Evolutionary conservation across 1,140 invertebrate genomes (phyloP).

Genomic region (Saccostrea echinata): DNA sequence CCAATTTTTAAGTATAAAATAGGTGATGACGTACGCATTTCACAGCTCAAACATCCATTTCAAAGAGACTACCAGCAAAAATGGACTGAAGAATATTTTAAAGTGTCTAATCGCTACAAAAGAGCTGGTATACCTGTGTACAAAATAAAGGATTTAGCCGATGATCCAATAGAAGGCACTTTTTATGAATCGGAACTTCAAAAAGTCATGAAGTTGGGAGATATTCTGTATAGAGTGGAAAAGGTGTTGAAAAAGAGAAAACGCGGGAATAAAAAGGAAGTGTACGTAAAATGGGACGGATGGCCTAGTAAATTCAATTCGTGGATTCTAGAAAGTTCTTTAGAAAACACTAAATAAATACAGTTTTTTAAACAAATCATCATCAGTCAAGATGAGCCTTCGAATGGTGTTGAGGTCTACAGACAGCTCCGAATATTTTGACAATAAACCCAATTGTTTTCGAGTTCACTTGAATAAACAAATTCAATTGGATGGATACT

Average conservation of each 20-base stretch:
- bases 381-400: constrained; percentile 36
- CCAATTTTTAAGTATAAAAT: constrained; percentile 32
- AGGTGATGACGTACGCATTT: constrained; percentile 49
- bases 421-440: constrained; percentile 42
- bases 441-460: constrained; percentile 42
- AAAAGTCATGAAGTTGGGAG: constrained; percentile 38
- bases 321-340: constrained; percentile 44
- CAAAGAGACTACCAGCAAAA: constrained; percentile 55
- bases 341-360: constrained; percentile 17
- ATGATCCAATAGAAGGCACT: constrained; percentile 40
- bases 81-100: constrained; percentile 57
- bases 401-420: constrained; percentile 42
- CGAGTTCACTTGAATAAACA: constrained; percentile 40
- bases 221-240: constrained; percentile 30
- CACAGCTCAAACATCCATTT: constrained; percentile 46
- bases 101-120: constrained; percentile 38
- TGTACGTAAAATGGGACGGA: constrained; percentile 47
- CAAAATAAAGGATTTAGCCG: constrained; percentile 46
- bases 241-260: constrained; percentile 31
- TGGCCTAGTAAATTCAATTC: constrained; percentile 60
- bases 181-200: constrained; percentile 58
- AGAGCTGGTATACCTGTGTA: constrained; percentile 51
- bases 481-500: constrained; percentile 38
- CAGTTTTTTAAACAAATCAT: background rate
- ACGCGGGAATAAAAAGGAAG: constrained; percentile 37